These are phyloP conservation scores for Dasypus novemcinctus DNA, from an alignment of 2,113 vertebrate species.

Conservation along the genomic window DNA sequence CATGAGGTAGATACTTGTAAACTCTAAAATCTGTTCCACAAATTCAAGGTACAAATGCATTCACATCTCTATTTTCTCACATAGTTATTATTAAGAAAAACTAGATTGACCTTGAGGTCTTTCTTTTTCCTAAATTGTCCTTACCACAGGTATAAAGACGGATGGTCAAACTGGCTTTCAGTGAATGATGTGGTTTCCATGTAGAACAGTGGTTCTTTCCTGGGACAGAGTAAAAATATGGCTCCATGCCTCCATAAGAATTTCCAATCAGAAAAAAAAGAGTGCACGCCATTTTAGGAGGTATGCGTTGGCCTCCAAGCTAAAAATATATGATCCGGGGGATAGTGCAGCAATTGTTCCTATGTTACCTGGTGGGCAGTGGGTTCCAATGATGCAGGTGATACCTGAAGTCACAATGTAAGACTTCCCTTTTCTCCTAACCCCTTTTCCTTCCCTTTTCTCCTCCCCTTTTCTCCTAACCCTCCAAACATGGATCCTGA, in stretches of 20 bases:
- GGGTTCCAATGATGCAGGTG: too few species aligned
- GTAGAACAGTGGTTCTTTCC: not conserved
- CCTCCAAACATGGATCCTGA: not conserved
- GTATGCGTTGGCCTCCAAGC: not conserved
- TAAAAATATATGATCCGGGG: not conserved
- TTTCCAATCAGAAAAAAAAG: not conserved
- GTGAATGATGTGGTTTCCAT: not conserved
- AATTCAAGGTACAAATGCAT: not conserved
- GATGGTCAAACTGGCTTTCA: not conserved
- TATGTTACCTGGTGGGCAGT: not conserved
- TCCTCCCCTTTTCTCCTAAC: not conserved
- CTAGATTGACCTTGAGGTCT: not conserved
- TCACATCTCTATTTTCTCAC: not conserved
- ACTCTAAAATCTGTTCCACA: not conserved
- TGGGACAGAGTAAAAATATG: not conserved
- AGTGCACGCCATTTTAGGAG: not conserved
- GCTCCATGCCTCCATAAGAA: not conserved
- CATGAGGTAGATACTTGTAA: not conserved
- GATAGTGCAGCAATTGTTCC: not conserved
- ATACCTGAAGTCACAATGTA: not conserved
- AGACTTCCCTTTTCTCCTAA: not conserved
- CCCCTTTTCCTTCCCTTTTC: not conserved
- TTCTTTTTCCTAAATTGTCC: not conserved
- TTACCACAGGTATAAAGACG: not conserved
- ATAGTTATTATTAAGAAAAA: not conserved